Evolutionary conservation across 2,113 vertebrate species (phyloP), one percentile per base, ranked within the genome.

Genomic region (Perca flavescens): DNA sequence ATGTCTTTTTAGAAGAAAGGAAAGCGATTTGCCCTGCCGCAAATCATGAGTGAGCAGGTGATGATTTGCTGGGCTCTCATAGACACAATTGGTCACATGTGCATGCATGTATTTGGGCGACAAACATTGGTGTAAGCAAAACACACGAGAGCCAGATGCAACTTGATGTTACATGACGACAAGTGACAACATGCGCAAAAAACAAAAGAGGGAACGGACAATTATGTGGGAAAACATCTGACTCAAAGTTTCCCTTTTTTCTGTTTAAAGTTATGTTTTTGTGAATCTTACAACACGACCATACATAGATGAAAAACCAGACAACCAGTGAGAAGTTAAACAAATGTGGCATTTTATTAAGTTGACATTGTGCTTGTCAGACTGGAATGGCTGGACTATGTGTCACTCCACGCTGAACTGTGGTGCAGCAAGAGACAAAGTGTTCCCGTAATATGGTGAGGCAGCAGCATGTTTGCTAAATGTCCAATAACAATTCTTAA

Each of bases 141-240:
- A 80, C 80, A 84, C 83, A 86, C 6, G 50, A 83, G 75, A 77
- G 76, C 82, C 88, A 90, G 85, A 90, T 90, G 88, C 83, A 75
- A 60, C 22, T 67, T 67, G 61, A 85, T 57, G 61, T 60, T 60
- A 25, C 78, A 62, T 65, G 67, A 83, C 49, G 28, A 74, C 52
- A 68, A 86, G 65, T 70, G 74, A 78, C 74, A 83, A 57, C 50
- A 80, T 82, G 58, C 62, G 10, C 82, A 64, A 53, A 53, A 52
- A 74, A 82, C 70, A 74, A 83, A 47, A 31, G 54, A 25, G 5
- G 19, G 46, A 86, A 15, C 10, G 9, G n/a, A 62, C 25, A 1
- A 40, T 21, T 67, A 10, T 46, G 36, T 58, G 34, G 46, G 50
- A 76, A 79, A 82, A 34, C 73, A 62, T 69, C 46, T 54, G 69